Evolutionary conservation across 2,888 invertebrate species (phyloP).

Genomic region (Camponotus fellah): DNA sequence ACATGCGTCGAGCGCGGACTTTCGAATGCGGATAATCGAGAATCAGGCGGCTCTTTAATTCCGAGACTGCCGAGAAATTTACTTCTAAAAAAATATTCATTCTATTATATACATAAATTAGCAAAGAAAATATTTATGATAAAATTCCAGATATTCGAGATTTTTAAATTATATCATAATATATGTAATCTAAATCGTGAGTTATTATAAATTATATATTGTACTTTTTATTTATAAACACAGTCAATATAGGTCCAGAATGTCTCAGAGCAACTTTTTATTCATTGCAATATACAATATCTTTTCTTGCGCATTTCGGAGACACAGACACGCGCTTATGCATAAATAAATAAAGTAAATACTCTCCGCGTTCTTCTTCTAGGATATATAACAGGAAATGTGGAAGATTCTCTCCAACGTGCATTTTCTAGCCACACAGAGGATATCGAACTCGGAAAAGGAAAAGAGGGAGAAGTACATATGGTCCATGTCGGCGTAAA

Average conservation of each 20-base stretch:
- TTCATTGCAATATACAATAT: slow-evolving; percentile 55
- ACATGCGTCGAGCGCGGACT: slow-evolving; percentile 23
- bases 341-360: slow-evolving; percentile 57
- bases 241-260: neutral
- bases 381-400: slow-evolving; percentile 10
- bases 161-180: neutral
- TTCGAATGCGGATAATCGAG: neutral
- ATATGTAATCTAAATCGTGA: neutral
- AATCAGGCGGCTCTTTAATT: neutral
- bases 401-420: slow-evolving; percentile 43
- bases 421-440: slow-evolving; percentile 21
- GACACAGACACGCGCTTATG: slow-evolving; percentile 50
- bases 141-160: neutral
- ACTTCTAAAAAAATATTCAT: neutral
- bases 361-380: slow-evolving; percentile 40
- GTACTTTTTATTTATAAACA: neutral
- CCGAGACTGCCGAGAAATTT: neutral
- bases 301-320: slow-evolving; percentile 29
- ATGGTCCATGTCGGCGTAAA: slow-evolving; percentile 15
- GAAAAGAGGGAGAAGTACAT: slow-evolving; percentile 44
- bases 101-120: neutral
- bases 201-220: neutral
- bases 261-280: slow-evolving; percentile 42
- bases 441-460: slow-evolving; percentile 3
- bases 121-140: neutral